These are phyloP conservation scores for Chrysemys picta DNA, from an alignment of 2,113 vertebrate genomes.

Conservation along the genomic window DNA sequence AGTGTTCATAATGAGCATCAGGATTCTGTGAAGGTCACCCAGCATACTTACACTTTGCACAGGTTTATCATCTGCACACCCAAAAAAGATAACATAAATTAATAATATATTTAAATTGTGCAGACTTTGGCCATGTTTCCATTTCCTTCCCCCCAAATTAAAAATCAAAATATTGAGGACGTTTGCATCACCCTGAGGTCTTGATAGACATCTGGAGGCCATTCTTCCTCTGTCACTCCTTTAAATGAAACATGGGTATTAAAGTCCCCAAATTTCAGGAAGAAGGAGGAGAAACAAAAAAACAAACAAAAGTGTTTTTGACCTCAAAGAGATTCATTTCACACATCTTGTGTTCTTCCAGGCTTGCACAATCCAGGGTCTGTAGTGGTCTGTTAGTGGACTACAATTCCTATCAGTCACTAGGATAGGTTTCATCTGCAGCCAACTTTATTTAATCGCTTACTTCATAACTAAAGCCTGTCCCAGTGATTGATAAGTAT, in stretches of 20 bases:
- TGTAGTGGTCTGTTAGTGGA: constrained; percentile 22
- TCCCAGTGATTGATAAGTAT: constrained; percentile 35
- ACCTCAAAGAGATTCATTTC: constrained; percentile 31
- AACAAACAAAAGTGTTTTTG: not conserved
- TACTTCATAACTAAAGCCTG: constrained; percentile 55
- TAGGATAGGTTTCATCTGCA: constrained; percentile 32
- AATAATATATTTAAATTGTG: not conserved
- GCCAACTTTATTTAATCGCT: constrained; percentile 60
- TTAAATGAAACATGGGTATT: constrained; percentile 35
- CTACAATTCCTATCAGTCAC: constrained; percentile 39
- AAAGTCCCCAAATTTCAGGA: not conserved
- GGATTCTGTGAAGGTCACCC: constrained; percentile 17
- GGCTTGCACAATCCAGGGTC: constrained; percentile 36
- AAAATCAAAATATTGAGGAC: constrained; percentile 20
- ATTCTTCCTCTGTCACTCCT: not conserved
- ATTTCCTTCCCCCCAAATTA: constrained; percentile 2
- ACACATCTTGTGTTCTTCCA: constrained; percentile 4
- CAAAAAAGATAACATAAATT: not conserved
- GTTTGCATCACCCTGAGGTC: not conserved
- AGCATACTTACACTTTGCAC: not conserved
- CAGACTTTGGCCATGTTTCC: not conserved
- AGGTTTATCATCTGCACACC: not conserved
- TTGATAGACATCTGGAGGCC: not conserved
- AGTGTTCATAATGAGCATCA: not conserved
- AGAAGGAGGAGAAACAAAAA: not conserved